Evolutionary conservation across 2,888 invertebrate species (phyloP).

Genomic region (Drosophila picticornis): DNA sequence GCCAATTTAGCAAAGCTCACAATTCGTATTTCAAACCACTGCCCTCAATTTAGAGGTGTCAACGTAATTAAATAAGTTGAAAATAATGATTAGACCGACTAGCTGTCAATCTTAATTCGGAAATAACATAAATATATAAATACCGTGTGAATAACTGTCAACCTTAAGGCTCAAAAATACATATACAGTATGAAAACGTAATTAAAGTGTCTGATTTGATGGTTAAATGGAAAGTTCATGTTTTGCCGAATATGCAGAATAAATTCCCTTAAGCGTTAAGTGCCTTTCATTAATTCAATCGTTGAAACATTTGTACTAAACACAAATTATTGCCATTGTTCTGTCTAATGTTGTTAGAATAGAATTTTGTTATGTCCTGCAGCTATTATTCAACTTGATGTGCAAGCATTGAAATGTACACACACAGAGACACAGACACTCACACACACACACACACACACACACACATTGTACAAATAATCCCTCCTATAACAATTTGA

Average conservation of each 20-base stretch:
- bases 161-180: conserved; percentile 11
- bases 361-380: conserved; percentile 18
- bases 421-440: conserved; percentile 3
- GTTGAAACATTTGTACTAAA: conserved; percentile 26
- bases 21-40: background rate
- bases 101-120: background rate
- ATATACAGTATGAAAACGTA: background rate
- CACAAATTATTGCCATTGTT: conserved; percentile 24
- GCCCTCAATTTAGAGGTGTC: background rate
- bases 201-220: conserved; percentile 19
- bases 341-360: conserved; percentile 23
- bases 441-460: conserved; percentile 2
- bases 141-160: background rate
- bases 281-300: conserved; percentile 39
- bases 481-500: conserved; percentile 27
- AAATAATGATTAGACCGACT: background rate
- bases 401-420: conserved; percentile 21
- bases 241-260: background rate
- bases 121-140: background rate
- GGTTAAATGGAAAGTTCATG: conserved; percentile 5
- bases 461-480: conserved; percentile 32
- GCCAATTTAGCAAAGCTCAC: background rate
- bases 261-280: conserved; percentile 16
- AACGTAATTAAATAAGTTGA: background rate
- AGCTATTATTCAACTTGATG: conserved; percentile 54